Conservation (phyloP, 1,140 invertebrate species). For the Sinonovacula constricta region DNA sequence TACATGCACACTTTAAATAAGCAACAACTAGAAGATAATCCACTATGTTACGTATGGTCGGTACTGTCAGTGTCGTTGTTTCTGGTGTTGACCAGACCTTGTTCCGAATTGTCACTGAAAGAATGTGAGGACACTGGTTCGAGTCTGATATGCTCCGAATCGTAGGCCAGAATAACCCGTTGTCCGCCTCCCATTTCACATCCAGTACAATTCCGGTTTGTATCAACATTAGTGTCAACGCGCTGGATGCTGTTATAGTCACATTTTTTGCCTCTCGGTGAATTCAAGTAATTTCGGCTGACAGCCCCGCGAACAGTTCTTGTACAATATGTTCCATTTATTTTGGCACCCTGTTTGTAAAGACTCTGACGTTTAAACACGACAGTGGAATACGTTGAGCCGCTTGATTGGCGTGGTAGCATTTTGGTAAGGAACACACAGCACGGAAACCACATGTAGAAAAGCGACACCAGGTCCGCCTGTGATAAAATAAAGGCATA, state of each 20-base stretch:
- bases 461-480: constrained; percentile 54
- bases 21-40: too few species aligned
- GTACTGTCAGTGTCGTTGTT: too few species aligned
- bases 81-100: too few species aligned
- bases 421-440: constrained; percentile 55
- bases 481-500: constrained; percentile 30
- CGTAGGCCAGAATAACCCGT: constrained; percentile 21
- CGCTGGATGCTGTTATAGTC: constrained; percentile 37
- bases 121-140: constrained; percentile 18
- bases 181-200: constrained; percentile 21
- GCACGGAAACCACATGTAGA: constrained; percentile 54
- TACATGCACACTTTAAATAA: too few species aligned
- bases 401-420: constrained; percentile 50
- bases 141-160: constrained; percentile 31
- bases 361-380: constrained; percentile 46
- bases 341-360: constrained; percentile 32
- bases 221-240: neutral
- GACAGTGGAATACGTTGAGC: constrained; percentile 54
- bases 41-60: too few species aligned
- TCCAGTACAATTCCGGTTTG: neutral
- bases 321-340: constrained; percentile 37
- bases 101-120: constrained; percentile 33
- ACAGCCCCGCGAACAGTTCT: constrained; percentile 12
- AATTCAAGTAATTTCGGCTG: neutral
- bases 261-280: neutral